Percentiles rank a stretch among this genome's conserved stretches.
phyloP scores from a whole-genome alignment of 2,797 vertebrate species.

The Ptychobarbus kaznakovi region DNA sequence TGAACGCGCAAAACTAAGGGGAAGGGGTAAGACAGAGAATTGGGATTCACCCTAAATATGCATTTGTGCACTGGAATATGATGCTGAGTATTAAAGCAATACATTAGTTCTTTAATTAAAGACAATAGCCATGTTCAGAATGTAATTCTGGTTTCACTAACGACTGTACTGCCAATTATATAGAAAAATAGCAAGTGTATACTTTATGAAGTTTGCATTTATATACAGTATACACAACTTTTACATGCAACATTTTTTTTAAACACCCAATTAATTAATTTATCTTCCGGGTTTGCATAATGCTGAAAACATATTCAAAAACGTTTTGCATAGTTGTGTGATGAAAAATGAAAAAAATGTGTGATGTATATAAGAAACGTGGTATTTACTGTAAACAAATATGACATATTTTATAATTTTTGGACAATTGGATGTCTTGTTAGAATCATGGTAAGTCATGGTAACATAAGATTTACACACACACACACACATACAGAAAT shows the following conservation, averaged over 20 bases:
- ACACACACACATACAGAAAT: background rate
- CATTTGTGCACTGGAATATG: conserved; percentile 6
- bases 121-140: background rate
- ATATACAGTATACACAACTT: background rate
- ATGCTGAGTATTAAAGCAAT: conserved; percentile 40
- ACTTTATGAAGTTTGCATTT: too few relatives aligned
- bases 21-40: too few relatives aligned
- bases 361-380: background rate
- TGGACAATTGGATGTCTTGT: background rate
- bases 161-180: background rate
- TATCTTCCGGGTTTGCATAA: background rate
- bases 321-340: background rate
- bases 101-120: background rate
- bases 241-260: background rate
- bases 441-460: background rate
- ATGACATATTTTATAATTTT: background rate
- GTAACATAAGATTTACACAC: background rate
- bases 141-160: background rate
- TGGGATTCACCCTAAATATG: too few relatives aligned
- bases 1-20: too few relatives aligned
- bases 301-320: background rate
- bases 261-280: background rate
- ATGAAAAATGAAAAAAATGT: background rate
- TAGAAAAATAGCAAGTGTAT: too few relatives aligned
- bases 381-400: background rate